These are phyloP conservation scores for Perodicticus potto DNA, from an alignment of 2,797 vertebrate species.

Conservation along the genomic window DNA sequence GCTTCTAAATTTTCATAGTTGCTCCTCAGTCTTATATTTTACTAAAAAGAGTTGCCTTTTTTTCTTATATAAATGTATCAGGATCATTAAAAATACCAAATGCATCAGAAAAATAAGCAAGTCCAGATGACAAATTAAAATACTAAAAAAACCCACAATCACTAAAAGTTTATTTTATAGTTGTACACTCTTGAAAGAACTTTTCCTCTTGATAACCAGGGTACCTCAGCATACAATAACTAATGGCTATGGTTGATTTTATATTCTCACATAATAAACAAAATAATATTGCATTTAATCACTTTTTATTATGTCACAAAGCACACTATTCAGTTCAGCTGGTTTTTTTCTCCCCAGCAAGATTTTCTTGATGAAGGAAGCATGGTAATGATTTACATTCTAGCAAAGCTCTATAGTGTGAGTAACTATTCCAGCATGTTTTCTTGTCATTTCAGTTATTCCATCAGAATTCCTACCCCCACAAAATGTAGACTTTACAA, in stretches of 20 bases:
- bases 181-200: neutral
- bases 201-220: neutral
- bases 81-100: neutral
- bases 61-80: neutral
- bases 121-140: neutral
- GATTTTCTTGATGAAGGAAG: neutral
- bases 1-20: neutral
- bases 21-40: neutral
- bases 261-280: neutral
- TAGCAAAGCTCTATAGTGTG: neutral
- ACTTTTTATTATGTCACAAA: neutral
- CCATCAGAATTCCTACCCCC: neutral
- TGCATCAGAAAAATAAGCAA: neutral
- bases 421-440: neutral
- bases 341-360: neutral
- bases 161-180: neutral
- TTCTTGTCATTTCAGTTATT: neutral
- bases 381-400: neutral
- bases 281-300: neutral
- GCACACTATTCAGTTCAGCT: neutral
- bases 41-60: neutral
- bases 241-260: neutral
- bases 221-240: neutral
- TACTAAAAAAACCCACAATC: neutral
- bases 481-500: slow-evolving; percentile 19